Evolutionary conservation across 2,113 vertebrate genomes (phyloP).

Genomic region (Rhinopomastus cyanomelas): DNA sequence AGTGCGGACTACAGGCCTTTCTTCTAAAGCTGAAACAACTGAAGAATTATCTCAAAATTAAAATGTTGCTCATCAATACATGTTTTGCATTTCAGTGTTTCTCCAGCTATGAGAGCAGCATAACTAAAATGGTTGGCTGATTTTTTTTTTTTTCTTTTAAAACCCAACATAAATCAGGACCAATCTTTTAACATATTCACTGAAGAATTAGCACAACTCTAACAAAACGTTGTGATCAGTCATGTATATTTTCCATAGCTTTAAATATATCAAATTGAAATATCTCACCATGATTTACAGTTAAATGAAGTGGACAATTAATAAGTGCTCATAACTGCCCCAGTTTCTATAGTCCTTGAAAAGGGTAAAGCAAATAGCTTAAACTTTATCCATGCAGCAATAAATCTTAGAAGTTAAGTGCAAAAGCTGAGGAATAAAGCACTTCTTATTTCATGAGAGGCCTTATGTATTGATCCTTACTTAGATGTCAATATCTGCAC

Average conservation of each 20-base stretch:
- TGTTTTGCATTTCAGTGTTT: not conserved
- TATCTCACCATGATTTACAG: conserved; percentile 13
- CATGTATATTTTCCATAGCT: not conserved
- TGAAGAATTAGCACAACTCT: not conserved
- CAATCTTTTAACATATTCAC: not conserved
- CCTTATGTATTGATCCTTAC: conserved; percentile 1
- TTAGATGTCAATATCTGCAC: not conserved
- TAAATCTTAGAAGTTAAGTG: conserved; percentile 15
- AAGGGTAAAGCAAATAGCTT: conserved; percentile 8
- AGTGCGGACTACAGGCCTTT: not conserved
- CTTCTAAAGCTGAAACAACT: not conserved
- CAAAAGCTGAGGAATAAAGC: conserved; percentile 1
- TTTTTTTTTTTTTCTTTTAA: not conserved
- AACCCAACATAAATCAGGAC: not conserved
- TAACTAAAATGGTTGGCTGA: not conserved
- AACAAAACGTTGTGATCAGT: not conserved
- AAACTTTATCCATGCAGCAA: not conserved
- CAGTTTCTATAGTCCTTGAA: conserved; percentile 26
- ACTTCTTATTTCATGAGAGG: not conserved
- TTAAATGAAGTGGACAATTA: not conserved
- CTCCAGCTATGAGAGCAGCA: not conserved
- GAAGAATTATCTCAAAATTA: not conserved
- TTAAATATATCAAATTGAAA: conserved; percentile 23
- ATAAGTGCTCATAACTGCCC: not conserved
- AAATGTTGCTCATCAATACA: not conserved